phyloP scores from a whole-genome alignment of 2,113 vertebrate genomes.

The Daboia siamensis region DNA sequence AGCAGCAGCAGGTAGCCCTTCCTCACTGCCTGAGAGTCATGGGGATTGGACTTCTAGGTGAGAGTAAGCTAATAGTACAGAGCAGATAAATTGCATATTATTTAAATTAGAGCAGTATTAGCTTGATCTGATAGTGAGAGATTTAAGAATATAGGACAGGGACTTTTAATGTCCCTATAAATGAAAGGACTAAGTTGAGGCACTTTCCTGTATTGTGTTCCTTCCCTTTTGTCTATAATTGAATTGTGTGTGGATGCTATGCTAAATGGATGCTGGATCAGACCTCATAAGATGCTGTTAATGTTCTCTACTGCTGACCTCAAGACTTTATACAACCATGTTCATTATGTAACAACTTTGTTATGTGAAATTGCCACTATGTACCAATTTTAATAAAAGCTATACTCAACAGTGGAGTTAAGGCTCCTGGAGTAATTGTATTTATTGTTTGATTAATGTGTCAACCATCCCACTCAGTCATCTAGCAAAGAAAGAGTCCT shows the following conservation, averaged over 20 bases:
- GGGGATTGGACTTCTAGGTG: background rate
- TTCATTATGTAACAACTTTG: background rate
- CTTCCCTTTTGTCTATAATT: background rate
- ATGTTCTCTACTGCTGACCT: background rate
- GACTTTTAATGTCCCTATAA: background rate
- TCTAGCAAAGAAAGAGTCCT: background rate
- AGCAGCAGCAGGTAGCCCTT: conserved; percentile 26
- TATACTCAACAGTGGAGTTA: background rate
- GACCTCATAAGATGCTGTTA: background rate
- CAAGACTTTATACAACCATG: background rate
- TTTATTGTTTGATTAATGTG: background rate
- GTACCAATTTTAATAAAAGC: background rate
- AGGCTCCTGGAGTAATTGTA: background rate
- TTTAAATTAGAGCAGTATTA: background rate
- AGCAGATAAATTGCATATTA: background rate
- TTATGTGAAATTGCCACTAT: background rate
- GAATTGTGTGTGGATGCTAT: background rate
- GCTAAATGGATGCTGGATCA: background rate
- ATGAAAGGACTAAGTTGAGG: background rate
- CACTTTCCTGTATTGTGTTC: background rate
- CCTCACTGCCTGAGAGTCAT: background rate
- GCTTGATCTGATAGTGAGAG: background rate
- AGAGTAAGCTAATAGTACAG: background rate
- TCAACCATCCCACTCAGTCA: background rate
- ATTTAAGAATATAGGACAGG: background rate